These are phyloP conservation scores for Hucho hucho DNA, from an alignment of 2,113 vertebrate genomes.

Conservation along the genomic window DNA sequence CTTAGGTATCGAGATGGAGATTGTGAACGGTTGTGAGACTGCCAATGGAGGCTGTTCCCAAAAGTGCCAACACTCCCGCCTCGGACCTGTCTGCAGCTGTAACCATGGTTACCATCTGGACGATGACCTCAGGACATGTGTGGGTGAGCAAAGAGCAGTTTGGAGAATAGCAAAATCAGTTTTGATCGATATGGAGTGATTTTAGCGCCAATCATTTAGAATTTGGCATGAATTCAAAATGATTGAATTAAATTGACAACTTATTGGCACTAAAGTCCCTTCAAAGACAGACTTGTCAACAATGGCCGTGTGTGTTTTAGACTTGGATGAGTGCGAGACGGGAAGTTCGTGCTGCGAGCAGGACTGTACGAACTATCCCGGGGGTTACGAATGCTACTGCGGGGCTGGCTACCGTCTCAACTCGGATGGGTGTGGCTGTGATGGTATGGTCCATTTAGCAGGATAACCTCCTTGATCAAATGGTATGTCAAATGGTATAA, in stretches of 20 bases:
- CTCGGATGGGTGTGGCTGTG: conserved; percentile 84
- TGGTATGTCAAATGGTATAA: no score
- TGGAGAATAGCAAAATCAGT: not conserved
- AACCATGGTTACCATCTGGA: conserved; percentile 81
- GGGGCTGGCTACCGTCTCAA: conserved; percentile 81
- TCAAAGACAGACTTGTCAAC: no score
- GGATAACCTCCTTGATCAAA: not conserved
- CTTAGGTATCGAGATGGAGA: conserved; percentile 94
- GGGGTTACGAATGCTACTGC: conserved; percentile 93
- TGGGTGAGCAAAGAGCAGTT: conserved; percentile 65
- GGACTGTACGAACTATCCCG: conserved; percentile 87
- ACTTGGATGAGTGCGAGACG: conserved; percentile 82
- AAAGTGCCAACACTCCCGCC: conserved; percentile 82
- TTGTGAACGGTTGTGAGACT: conserved; percentile 90
- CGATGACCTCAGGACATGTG: conserved; percentile 83
- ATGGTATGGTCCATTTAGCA: conserved; percentile 70
- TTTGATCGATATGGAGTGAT: no score
- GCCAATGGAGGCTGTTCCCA: conserved; percentile 90
- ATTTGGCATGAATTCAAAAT: no score
- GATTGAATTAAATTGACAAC: no score
- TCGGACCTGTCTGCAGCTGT: conserved; percentile 83
- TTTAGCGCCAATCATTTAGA: no score
- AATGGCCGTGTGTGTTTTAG: conserved; percentile 62
- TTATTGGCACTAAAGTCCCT: no score
- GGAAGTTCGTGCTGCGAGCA: conserved; percentile 86